phyloP scores from a whole-genome alignment of 2,888 invertebrate genomes.

The Ptilodon capucinus region DNA sequence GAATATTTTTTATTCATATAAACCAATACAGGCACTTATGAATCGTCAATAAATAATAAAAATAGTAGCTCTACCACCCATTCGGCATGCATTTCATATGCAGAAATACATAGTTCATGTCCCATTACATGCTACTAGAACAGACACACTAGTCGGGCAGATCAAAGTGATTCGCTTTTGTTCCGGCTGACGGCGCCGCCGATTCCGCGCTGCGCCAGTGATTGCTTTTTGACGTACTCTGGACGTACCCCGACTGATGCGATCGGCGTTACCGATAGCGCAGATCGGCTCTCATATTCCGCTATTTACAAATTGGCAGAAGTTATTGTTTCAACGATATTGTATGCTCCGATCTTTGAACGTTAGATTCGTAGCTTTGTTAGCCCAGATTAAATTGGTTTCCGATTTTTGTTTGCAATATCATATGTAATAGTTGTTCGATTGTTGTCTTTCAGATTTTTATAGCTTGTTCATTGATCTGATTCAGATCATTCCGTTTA shows the following conservation, averaged over 20 bases:
- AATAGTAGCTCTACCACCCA: too few relatives aligned
- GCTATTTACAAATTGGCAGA: slow-evolving; percentile 35
- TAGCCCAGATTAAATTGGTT: neutral
- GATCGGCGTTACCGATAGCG: slow-evolving; percentile 30
- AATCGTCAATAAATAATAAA: too few relatives aligned
- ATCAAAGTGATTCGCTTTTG: slow-evolving; percentile 74
- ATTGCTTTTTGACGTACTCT: slow-evolving; percentile 67
- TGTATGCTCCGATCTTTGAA: slow-evolving; percentile 19
- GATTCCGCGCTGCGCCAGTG: slow-evolving; percentile 66
- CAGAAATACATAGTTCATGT: slow-evolving; percentile 4
- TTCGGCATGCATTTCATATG: too few relatives aligned
- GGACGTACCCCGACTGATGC: slow-evolving; percentile 38
- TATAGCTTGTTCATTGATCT: too few relatives aligned
- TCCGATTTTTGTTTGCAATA: too few relatives aligned
- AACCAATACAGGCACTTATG: too few relatives aligned
- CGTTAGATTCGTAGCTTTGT: neutral
- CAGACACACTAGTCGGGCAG: slow-evolving; percentile 46
- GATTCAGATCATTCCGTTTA: too few relatives aligned
- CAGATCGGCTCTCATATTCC: slow-evolving; percentile 26
- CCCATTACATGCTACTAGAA: slow-evolving; percentile 13
- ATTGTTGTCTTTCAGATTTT: too few relatives aligned
- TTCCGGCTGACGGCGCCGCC: slow-evolving; percentile 63
- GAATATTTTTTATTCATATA: too few relatives aligned
- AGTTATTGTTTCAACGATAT: slow-evolving; percentile 34
- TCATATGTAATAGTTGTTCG: too few relatives aligned